Conservation (phyloP, 2,113 vertebrate species). For the Dicaeum eximium region DNA sequence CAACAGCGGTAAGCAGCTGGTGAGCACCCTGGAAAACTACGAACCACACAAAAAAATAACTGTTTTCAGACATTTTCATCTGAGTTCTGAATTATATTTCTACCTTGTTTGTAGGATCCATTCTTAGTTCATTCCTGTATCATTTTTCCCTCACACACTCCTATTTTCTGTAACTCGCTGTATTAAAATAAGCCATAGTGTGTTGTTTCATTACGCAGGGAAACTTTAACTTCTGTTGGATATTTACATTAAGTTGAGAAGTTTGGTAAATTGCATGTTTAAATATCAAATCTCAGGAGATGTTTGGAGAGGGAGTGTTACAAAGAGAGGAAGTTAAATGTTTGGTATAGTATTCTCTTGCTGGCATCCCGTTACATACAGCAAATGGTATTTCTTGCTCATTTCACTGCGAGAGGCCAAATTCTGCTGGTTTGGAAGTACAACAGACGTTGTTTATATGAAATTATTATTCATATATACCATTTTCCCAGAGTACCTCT, state of each 20-base stretch:
- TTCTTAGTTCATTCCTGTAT: not conserved
- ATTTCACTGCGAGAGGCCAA: constrained; percentile 28
- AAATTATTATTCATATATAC: constrained; percentile 57
- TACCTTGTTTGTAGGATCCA: not conserved
- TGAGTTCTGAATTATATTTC: not conserved
- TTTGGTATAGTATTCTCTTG: constrained; percentile 48
- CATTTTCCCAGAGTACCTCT: constrained; percentile 26
- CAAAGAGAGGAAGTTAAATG: constrained; percentile 53
- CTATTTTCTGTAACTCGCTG: not conserved
- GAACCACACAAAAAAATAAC: not conserved
- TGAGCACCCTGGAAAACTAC: not conserved
- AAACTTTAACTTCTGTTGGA: constrained; percentile 17
- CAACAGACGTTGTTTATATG: constrained; percentile 47
- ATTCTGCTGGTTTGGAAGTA: constrained; percentile 42
- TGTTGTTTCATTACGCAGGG: not conserved
- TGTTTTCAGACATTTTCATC: not conserved
- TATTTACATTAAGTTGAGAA: constrained; percentile 43
- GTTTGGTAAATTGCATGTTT: constrained; percentile 55
- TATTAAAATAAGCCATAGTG: not conserved
- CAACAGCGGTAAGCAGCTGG: not conserved
- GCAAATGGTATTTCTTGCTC: constrained; percentile 52
- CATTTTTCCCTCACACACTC: not conserved
- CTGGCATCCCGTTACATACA: constrained; percentile 33
- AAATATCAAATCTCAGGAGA: constrained; percentile 59
- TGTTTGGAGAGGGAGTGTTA: constrained; percentile 44